These are phyloP conservation scores for Morone chrysops DNA, from an alignment of 2,113 vertebrate genomes.

Conservation along the genomic window DNA sequence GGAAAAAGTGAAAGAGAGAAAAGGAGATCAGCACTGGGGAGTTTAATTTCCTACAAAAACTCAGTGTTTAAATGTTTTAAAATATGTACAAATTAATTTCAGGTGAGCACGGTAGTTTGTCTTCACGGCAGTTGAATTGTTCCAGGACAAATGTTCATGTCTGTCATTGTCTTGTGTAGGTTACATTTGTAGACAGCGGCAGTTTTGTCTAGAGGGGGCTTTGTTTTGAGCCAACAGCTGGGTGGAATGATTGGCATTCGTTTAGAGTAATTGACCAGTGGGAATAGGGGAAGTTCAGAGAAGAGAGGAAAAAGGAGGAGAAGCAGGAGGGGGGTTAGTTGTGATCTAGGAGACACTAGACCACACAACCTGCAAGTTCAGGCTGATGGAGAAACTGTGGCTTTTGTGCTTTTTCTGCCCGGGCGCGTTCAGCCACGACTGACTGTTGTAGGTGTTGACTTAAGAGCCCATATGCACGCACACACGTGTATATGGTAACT, in stretches of 20 bases:
- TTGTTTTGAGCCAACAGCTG: constrained; percentile 85
- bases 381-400: constrained; percentile 71
- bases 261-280: constrained; percentile 82
- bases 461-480: constrained; percentile 48
- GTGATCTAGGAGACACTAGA: constrained; percentile 72
- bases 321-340: constrained; percentile 9
- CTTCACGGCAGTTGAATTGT: constrained; percentile 44
- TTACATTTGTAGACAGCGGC: constrained; percentile 56
- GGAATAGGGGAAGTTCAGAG: constrained; percentile 71
- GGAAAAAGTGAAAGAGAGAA: constrained; percentile 52
- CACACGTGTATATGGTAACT: constrained; percentile 13
- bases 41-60: constrained; percentile 53
- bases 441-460: constrained; percentile 75
- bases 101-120: constrained; percentile 54
- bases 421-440: constrained; percentile 65
- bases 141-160: constrained; percentile 67
- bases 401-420: constrained; percentile 73
- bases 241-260: constrained; percentile 83
- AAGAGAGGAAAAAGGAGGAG: constrained; percentile 15
- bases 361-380: constrained; percentile 82
- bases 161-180: constrained; percentile 73
- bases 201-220: constrained; percentile 78
- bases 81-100: constrained; percentile 31
- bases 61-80: background rate
- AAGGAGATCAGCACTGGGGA: constrained; percentile 44